phyloP scores from a whole-genome alignment of 2,113 vertebrate species.

The Python bivittatus region DNA sequence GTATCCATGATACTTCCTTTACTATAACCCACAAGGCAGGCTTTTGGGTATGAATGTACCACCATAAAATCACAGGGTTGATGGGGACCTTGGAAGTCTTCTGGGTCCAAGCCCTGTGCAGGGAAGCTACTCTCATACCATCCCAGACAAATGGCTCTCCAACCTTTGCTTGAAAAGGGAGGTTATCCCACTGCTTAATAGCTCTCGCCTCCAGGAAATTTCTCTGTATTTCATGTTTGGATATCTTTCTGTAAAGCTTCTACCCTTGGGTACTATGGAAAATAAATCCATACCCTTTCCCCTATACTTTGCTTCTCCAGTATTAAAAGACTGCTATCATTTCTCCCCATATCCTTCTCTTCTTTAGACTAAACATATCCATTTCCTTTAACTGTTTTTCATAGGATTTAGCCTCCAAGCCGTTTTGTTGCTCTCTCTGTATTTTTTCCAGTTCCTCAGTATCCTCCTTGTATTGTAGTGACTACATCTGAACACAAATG shows the following conservation, averaged over 20 bases:
- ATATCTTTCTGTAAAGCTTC: background rate
- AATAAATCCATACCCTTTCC: background rate
- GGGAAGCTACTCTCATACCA: background rate
- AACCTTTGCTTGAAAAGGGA: background rate
- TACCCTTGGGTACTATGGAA: background rate
- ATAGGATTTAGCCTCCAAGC: background rate
- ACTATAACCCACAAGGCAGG: background rate
- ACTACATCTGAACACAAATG: background rate
- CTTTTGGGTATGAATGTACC: background rate
- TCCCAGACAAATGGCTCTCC: background rate
- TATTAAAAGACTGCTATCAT: background rate
- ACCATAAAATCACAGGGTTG: background rate
- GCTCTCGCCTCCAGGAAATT: background rate
- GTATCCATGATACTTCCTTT: background rate
- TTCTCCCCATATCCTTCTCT: background rate
- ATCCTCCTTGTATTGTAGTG: background rate
- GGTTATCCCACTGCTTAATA: background rate
- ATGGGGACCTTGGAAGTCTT: background rate
- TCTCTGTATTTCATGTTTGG: background rate
- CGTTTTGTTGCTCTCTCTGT: background rate
- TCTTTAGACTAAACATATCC: background rate
- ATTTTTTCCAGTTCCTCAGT: background rate
- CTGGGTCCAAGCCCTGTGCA: background rate
- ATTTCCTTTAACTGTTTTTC: background rate
- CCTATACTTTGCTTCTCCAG: background rate